phyloP scores from a whole-genome alignment of 2,888 invertebrate species.

The Operophtera brumata region DNA sequence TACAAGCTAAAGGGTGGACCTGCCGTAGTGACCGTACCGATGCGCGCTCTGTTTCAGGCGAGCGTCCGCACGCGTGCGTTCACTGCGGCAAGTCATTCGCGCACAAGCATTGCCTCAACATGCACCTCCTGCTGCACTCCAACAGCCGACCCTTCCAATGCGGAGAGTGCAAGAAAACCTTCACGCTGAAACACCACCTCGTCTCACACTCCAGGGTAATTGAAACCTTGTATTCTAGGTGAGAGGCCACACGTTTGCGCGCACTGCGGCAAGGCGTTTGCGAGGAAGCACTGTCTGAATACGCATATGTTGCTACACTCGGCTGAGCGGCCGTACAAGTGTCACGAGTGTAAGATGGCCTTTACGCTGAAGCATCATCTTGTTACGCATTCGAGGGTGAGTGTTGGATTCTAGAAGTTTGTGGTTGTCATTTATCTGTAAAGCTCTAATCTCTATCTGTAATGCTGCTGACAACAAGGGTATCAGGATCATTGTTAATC shows the following conservation, averaged over 20 bases:
- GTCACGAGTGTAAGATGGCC: constrained; percentile 92
- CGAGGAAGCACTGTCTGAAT: constrained; percentile 90
- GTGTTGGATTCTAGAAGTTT: constrained; percentile 30
- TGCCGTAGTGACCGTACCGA: constrained; percentile 23
- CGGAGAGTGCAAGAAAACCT: constrained; percentile 89
- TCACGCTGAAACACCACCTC: constrained; percentile 90
- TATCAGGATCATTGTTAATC: too few relatives aligned
- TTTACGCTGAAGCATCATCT: constrained; percentile 92
- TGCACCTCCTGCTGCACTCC: constrained; percentile 87
- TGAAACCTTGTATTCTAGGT: constrained; percentile 59
- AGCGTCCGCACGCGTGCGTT: constrained; percentile 85
- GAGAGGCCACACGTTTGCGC: constrained; percentile 89
- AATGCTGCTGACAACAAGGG: too few relatives aligned
- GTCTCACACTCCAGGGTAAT: constrained; percentile 87
- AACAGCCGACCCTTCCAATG: constrained; percentile 89
- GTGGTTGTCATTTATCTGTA: too few relatives aligned
- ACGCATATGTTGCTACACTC: constrained; percentile 91
- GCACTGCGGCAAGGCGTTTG: constrained; percentile 90
- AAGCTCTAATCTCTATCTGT: too few relatives aligned
- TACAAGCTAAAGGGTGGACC: neutral
- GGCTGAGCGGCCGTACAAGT: constrained; percentile 90
- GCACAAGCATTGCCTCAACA: constrained; percentile 89
- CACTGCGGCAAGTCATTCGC: constrained; percentile 90
- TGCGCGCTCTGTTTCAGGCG: constrained; percentile 66
- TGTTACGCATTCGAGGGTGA: constrained; percentile 87